Percentiles rank a stretch among this genome's conserved stretches.
phyloP scores from a whole-genome alignment of 2,113 vertebrate species.

The Zosterops japonicus region DNA sequence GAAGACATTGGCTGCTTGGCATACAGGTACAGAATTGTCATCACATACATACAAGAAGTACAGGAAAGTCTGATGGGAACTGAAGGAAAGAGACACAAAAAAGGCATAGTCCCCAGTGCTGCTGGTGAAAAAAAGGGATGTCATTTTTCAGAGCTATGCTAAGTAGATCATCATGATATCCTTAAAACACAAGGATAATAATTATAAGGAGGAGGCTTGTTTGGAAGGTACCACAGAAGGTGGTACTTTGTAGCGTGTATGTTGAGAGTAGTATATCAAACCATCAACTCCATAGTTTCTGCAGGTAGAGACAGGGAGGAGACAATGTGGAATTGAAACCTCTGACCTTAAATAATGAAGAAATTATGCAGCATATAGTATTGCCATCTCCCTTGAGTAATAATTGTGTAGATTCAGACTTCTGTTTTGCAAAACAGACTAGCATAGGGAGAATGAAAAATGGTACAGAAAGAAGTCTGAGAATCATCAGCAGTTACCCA shows the following conservation, averaged over 20 bases:
- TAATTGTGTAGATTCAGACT: not conserved
- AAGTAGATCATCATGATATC: not conserved
- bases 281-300: not conserved
- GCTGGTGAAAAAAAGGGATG: not conserved
- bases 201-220: not conserved
- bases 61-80: not conserved
- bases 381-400: not conserved
- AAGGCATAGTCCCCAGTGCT: not conserved
- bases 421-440: not conserved
- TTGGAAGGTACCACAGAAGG: not conserved
- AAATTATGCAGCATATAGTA: not conserved
- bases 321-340: not conserved
- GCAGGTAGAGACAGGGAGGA: not conserved
- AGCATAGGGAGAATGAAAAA: not conserved
- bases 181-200: not conserved
- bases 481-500: not conserved
- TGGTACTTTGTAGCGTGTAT: accelerated
- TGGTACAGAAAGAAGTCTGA: not conserved
- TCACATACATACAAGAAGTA: not conserved
- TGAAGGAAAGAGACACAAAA: not conserved
- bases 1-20: not conserved
- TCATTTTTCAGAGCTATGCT: not conserved
- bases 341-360: not conserved
- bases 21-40: accelerated
- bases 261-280: not conserved